These are phyloP conservation scores for Bedellia somnulentella DNA, from an alignment of 2,888 invertebrate genomes.

Conservation along the genomic window DNA sequence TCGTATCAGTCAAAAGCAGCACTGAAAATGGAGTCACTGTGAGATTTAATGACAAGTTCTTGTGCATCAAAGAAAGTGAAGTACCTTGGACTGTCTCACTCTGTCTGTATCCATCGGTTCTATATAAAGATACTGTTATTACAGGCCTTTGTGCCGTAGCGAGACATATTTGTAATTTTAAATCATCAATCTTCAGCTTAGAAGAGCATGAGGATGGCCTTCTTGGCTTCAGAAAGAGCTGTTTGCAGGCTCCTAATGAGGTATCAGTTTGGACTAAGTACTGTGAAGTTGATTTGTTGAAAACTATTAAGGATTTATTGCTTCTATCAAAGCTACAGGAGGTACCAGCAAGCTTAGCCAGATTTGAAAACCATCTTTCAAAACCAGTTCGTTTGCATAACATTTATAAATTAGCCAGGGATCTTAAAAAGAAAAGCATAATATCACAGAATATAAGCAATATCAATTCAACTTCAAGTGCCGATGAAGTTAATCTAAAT, in stretches of 20 bases:
- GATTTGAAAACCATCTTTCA: conserved; percentile 82
- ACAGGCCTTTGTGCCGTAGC: conserved; percentile 78
- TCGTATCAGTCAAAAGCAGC: conserved; percentile 25
- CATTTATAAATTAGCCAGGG: conserved; percentile 72
- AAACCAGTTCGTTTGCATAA: conserved; percentile 86
- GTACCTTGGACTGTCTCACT: conserved; percentile 48
- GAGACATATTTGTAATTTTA: conserved; percentile 32
- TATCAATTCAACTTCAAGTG: conserved; percentile 7
- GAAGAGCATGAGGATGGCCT: conserved; percentile 51
- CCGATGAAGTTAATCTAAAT: conserved; percentile 14
- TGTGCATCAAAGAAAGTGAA: conserved; percentile 22
- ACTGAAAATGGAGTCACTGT: conserved; percentile 12
- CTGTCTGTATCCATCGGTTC: conserved; percentile 67
- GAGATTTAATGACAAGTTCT: conserved; percentile 17
- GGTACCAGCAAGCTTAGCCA: conserved; percentile 70
- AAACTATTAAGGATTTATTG: conserved; percentile 53
- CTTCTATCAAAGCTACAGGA: conserved; percentile 15
- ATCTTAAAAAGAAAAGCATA: conserved; percentile 37
- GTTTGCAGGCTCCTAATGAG: conserved; percentile 81
- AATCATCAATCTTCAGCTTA: conserved; percentile 12
- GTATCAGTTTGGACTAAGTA: conserved; percentile 89
- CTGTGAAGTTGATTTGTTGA: conserved; percentile 82
- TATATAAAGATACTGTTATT: conserved; percentile 63
- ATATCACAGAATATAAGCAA: conserved; percentile 16
- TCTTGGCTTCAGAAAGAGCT: conserved; percentile 78